A percentile compares a stretch with the other conserved stretches of the same genome.
These are phyloP conservation scores for Drosophila truncata DNA, from an alignment of 1,140 invertebrate species.

Conservation along the genomic window DNA sequence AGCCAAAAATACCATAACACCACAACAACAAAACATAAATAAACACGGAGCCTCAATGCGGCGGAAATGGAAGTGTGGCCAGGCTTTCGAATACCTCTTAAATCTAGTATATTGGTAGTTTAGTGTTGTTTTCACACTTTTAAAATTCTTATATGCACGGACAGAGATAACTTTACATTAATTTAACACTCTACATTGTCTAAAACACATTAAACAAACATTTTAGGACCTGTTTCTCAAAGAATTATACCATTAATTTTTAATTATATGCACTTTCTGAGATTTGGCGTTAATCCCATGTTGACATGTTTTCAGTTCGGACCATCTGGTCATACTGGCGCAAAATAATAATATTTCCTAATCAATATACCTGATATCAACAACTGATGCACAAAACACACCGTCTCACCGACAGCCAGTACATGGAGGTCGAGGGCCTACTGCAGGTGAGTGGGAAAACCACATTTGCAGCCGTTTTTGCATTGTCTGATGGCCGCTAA, in stretches of 20 bases:
- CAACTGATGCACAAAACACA: conserved; percentile 69
- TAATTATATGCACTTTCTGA: neutral
- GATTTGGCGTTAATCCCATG: conserved; percentile 8
- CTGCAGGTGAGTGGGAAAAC: conserved; percentile 54
- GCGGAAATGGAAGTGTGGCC: conserved; percentile 20
- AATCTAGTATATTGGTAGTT: neutral
- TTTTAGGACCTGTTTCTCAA: too few relatives aligned
- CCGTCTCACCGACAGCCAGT: conserved; percentile 76
- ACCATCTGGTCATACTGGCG: conserved; percentile 6
- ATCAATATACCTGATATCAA: conserved; percentile 62
- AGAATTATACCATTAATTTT: too few relatives aligned
- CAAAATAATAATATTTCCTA: conserved; percentile 50
- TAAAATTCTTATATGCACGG: neutral
- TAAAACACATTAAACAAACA: neutral
- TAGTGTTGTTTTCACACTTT: neutral
- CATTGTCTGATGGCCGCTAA: conserved; percentile 21
- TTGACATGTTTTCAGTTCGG: neutral
- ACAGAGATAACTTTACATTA: neutral
- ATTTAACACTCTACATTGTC: too few relatives aligned
- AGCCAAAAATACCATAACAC: conserved; percentile 1
- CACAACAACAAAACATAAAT: conserved; percentile 11
- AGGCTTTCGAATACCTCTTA: neutral
- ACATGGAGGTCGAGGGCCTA: conserved; percentile 73
- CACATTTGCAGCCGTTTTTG: neutral
- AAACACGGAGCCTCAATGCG: conserved; percentile 1